phyloP scores from a whole-genome alignment of 2,888 invertebrate species.

The Folsomia manolachei region DNA sequence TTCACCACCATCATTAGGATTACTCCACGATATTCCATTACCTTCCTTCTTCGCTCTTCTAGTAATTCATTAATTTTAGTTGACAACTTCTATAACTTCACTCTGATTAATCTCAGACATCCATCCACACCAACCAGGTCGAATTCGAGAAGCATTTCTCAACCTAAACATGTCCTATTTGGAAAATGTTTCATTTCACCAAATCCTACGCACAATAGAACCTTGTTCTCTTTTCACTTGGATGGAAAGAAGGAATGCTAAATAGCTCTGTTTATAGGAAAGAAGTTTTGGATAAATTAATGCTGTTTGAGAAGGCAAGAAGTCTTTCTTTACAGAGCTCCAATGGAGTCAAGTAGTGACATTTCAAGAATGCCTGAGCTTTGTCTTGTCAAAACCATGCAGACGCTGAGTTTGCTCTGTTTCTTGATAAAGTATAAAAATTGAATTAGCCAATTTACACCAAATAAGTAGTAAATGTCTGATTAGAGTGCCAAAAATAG shows the following conservation, averaged over 20 bases:
- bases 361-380: not conserved
- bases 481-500: too few species aligned
- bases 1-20: not conserved
- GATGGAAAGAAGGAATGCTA: not conserved
- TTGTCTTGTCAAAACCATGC: not conserved
- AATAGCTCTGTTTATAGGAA: too few species aligned
- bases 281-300: not conserved
- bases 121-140: not conserved
- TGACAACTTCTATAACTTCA: slow-evolving; percentile 7
- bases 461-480: too few species aligned
- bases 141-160: not conserved
- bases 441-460: not conserved
- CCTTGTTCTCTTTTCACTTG: not conserved
- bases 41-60: not conserved
- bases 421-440: not conserved
- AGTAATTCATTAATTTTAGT: slow-evolving; percentile 5
- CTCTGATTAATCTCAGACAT: slow-evolving; percentile 3
- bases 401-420: too few species aligned
- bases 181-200: not conserved
- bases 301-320: too few species aligned
- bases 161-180: not conserved
- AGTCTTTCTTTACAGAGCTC: too few species aligned
- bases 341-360: not conserved
- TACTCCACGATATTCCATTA: not conserved
- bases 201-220: not conserved